Percentiles rank a stretch among this genome's conserved stretches.
Evolutionary conservation across 2,797 vertebrate genomes (phyloP).

Genomic region (Acanthiza pusilla): DNA sequence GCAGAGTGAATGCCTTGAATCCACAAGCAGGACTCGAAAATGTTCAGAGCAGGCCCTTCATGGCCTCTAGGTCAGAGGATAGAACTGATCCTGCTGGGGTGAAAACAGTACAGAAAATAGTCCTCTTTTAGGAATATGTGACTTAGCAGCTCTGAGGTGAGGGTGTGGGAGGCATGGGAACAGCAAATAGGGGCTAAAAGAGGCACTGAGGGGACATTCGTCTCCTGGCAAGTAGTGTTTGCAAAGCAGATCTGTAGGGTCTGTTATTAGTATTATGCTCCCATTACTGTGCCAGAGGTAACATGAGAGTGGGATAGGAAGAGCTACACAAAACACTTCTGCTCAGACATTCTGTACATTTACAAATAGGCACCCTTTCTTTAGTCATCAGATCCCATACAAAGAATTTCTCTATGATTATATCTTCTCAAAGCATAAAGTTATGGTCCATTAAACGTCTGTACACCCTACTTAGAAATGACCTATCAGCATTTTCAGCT

Average conservation of each 20-base stretch:
- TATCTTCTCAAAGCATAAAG: not conserved
- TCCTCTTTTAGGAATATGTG: not conserved
- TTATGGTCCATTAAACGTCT: not conserved
- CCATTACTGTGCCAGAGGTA: not conserved
- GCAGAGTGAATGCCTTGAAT: not conserved
- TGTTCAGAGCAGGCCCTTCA: not conserved
- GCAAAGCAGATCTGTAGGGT: not conserved
- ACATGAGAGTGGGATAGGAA: not conserved
- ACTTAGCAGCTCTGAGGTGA: not conserved
- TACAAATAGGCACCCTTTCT: not conserved
- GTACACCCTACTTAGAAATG: not conserved
- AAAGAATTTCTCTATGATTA: not conserved
- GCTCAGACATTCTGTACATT: not conserved
- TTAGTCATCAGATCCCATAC: not conserved
- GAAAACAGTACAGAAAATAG: not conserved
- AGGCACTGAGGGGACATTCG: not conserved
- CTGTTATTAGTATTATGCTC: not conserved
- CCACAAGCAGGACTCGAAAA: not conserved
- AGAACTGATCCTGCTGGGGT: not conserved
- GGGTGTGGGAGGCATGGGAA: not conserved
- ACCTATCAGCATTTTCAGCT: not conserved
- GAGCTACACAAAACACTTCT: not conserved
- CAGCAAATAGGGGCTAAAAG: not conserved
- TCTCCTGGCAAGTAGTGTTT: not conserved
- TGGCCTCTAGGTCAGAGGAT: not conserved